Conservation (phyloP, 1,140 invertebrate genomes). For the Drosophila ironensis region DNA sequence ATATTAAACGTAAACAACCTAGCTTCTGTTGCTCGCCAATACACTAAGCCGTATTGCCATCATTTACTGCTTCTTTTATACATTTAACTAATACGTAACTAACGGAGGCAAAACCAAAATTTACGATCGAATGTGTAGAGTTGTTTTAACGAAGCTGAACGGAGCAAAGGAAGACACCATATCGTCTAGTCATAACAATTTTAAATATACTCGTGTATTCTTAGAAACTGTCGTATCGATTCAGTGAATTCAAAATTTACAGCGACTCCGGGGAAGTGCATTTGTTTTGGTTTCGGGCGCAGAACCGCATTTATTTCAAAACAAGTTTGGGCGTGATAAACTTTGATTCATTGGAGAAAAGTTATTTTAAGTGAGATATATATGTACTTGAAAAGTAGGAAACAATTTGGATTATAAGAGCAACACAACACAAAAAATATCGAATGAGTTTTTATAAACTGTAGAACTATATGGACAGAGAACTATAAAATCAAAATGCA, state of each 20-base stretch:
- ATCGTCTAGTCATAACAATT: constrained; percentile 49
- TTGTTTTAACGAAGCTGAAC: constrained; percentile 37
- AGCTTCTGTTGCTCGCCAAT: constrained; percentile 1
- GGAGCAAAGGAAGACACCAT: constrained; percentile 57
- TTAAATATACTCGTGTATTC: constrained; percentile 26
- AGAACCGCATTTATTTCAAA: constrained; percentile 46
- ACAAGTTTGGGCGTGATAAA: constrained; percentile 66
- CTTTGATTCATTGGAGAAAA: constrained; percentile 39
- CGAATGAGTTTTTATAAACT: constrained; percentile 26
- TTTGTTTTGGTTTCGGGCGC: constrained; percentile 26
- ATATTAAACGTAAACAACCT: constrained; percentile 11
- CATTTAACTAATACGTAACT: constrained; percentile 60
- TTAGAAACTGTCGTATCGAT: constrained; percentile 28
- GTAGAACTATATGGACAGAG: constrained; percentile 14
- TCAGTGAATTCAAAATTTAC: constrained; percentile 38
- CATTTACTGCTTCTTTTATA: constrained; percentile 23
- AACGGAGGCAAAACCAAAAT: background rate
- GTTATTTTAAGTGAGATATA: constrained; percentile 36
- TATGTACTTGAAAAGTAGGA: constrained; percentile 64
- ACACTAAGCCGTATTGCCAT: background rate
- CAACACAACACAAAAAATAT: constrained; percentile 9
- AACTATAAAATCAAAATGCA: constrained; percentile 29
- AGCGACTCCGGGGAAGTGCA: constrained; percentile 1
- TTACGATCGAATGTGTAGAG: constrained; percentile 18
- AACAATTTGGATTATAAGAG: constrained; percentile 52